Percentiles rank a stretch among this genome's conserved stretches.
phyloP scores from a whole-genome alignment of 2,797 vertebrate species.

The Triplophysa bombifrons region DNA sequence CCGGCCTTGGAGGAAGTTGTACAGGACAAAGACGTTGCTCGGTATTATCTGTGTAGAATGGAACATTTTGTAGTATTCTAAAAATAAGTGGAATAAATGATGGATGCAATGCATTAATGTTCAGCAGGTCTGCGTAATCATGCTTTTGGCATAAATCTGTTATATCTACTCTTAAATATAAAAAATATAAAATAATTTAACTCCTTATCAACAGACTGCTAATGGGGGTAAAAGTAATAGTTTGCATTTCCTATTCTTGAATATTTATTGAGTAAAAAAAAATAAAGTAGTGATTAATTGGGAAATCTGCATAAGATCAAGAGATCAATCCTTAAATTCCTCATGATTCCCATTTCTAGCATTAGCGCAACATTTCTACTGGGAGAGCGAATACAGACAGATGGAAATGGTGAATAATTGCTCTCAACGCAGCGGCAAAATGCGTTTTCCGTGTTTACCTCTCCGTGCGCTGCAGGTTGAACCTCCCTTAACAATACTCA shows the following conservation, averaged over 20 bases:
- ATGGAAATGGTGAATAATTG: constrained; percentile 44
- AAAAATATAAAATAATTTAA: neutral
- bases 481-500: constrained; percentile 40
- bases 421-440: constrained; percentile 31
- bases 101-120: neutral
- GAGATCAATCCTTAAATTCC: neutral
- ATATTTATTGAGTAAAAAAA: neutral
- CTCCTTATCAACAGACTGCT: neutral
- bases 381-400: constrained; percentile 16
- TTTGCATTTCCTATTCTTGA: neutral
- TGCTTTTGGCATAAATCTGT: neutral
- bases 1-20: constrained; percentile 23
- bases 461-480: constrained; percentile 31
- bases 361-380: constrained; percentile 9
- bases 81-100: neutral
- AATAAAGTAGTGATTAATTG: neutral
- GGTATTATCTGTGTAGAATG: neutral
- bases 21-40: constrained; percentile 15
- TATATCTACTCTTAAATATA: neutral
- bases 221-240: neutral
- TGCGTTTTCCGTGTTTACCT: constrained; percentile 36
- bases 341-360: neutral
- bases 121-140: neutral
- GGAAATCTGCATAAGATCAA: neutral
- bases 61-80: neutral